Base-by-base conservation (phyloP, 2,113 vertebrate genomes). In the Bostrychus sinensis region DNA sequence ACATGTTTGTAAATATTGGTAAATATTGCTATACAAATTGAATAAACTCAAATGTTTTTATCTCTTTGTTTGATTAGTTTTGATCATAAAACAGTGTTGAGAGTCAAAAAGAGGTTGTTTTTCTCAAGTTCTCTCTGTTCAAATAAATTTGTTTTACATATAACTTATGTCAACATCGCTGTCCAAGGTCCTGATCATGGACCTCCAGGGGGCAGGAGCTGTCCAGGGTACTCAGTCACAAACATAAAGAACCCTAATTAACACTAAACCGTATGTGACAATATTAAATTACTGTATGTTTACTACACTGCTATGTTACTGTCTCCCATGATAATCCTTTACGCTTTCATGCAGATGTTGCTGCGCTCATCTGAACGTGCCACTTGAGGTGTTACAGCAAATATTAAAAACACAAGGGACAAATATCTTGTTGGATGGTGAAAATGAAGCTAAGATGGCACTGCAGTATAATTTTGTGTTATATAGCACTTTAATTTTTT, bases 1-100 rank as follows among this genome's bases (percentile, higher is more conserved):
- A 80, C 2, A 85, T 81, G 67, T 36, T 77, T 86, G 87, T 90
- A 89, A 83, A 89, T 88, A 87, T 80, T 71, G 81, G 58, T 83
- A 56, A 28, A 81, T 73, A 68, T 42, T 60, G 17, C 60, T 67
- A 56, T 69, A 50, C 14, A 55, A n/a, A 66, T 63, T 4, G 61
- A 88, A 87, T 88, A 85, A 85, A 85, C 65, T 1, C 43, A 45
- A 39, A 55, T 30, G 23, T 83, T 79, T 78, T 46, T 59, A 78
- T 69, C 5, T 1, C 0, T 46, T 32, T 80, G 7, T 62, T n/a
- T 66, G 6, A n/a, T 28, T 28, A 7, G 5, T 32, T 30, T 32
- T 32, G 5, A 32, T 32, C 5, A 32, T 8, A 32, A 32, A 8
- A 7, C 30, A 32, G 30, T 32, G 30, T 3, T 32, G 3, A 32